These are phyloP conservation scores for Dioctria linearis DNA, from an alignment of 2,888 invertebrate genomes.

Conservation along the genomic window DNA sequence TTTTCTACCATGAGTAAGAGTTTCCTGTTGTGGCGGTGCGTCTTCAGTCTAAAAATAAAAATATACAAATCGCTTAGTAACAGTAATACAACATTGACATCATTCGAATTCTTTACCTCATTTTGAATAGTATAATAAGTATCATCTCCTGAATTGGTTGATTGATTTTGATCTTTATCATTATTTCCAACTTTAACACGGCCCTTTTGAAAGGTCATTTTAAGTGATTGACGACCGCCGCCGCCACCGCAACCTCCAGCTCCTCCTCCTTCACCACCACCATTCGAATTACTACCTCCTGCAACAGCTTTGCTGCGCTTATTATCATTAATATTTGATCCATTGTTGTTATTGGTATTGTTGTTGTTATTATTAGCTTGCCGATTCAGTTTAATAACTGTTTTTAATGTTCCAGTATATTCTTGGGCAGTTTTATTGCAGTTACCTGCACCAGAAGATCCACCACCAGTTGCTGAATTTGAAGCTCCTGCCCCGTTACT, in stretches of 20 bases:
- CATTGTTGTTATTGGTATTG: not conserved
- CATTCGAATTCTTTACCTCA: conserved; percentile 72
- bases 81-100: not conserved
- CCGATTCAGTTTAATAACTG: conserved; percentile 84
- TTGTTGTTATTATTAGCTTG: conserved; percentile 59
- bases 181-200: conserved; percentile 73
- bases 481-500: conserved; percentile 15
- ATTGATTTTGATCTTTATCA: conserved; percentile 64
- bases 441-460: conserved; percentile 56
- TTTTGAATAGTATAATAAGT: conserved; percentile 81
- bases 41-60: conserved; percentile 73
- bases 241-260: conserved; percentile 60
- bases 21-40: conserved; percentile 62
- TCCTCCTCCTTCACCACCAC: conserved; percentile 57
- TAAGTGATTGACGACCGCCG: conserved; percentile 76
- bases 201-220: conserved; percentile 85
- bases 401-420: conserved; percentile 87
- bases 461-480: conserved; percentile 18
- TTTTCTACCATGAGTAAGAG: conserved; percentile 77
- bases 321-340: conserved; percentile 56
- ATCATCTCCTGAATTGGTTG: conserved; percentile 66
- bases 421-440: conserved; percentile 66
- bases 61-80: not conserved
- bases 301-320: conserved; percentile 48
- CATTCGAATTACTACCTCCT: conserved; percentile 55